Conservation (phyloP, 2,113 vertebrate species). For the Hucho hucho region DNA sequence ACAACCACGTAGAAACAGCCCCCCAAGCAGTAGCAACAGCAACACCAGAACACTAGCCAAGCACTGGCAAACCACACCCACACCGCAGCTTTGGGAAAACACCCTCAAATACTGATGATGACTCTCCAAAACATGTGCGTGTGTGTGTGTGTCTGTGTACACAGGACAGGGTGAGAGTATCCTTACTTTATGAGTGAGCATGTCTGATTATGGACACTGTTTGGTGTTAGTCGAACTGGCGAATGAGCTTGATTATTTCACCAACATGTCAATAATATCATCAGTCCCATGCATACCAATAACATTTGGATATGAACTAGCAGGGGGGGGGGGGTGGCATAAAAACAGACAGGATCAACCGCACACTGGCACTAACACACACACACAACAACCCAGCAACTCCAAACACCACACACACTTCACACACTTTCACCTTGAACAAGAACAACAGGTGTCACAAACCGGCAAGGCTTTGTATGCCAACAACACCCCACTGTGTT, state of each 20-base stretch:
- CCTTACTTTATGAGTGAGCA: background rate
- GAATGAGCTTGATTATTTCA: background rate
- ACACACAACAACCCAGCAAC: background rate
- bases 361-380: background rate
- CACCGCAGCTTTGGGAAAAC: slow-evolving; percentile 48
- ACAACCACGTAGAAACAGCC: slow-evolving; percentile 42
- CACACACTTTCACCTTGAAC: slow-evolving; percentile 36
- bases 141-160: too few species aligned
- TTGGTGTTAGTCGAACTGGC: too few species aligned
- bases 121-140: background rate
- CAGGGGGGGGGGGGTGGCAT: background rate
- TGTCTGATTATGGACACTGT: background rate
- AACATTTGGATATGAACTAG: background rate
- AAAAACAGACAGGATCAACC: background rate
- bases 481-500: slow-evolving; percentile 18
- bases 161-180: too few species aligned
- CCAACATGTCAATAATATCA: background rate
- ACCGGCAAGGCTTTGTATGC: slow-evolving; percentile 14
- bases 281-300: background rate
- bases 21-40: slow-evolving; percentile 43
- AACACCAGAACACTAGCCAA: slow-evolving; percentile 18
- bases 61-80: slow-evolving; percentile 18
- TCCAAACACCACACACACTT: background rate
- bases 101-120: background rate
- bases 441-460: slow-evolving; percentile 59